These are phyloP conservation scores for Arrhopalites spinosus DNA, from an alignment of 2,888 invertebrate species.

Conservation along the genomic window DNA sequence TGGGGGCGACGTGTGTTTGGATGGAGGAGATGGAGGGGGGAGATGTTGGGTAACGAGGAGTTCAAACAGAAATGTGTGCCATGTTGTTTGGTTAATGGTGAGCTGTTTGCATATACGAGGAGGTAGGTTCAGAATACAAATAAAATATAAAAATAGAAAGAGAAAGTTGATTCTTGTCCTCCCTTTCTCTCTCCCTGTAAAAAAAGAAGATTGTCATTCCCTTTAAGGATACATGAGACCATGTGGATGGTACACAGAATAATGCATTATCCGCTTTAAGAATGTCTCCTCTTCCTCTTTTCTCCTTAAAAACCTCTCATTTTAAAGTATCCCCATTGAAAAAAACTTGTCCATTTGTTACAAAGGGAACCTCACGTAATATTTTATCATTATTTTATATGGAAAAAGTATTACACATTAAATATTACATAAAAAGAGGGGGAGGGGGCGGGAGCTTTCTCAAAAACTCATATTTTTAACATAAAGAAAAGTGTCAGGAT, in stretches of 20 bases:
- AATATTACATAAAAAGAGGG: no score
- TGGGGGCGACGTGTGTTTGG: background rate
- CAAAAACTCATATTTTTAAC: no score
- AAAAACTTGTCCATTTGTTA: no score
- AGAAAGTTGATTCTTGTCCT: constrained; percentile 4
- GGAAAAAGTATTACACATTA: no score
- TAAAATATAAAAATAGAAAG: background rate
- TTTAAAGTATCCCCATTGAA: no score
- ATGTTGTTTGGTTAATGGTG: constrained; percentile 14
- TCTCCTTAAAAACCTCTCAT: no score
- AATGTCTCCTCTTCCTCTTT: background rate
- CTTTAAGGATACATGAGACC: no score
- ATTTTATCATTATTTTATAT: no score
- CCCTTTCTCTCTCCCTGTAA: background rate
- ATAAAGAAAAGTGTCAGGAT: no score
- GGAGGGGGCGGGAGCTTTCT: no score
- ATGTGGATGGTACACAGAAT: background rate
- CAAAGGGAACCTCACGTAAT: no score
- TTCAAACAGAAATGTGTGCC: background rate
- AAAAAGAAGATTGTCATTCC: no score
- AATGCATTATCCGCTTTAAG: background rate
- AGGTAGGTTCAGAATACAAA: constrained; percentile 15
- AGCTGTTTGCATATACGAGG: constrained; percentile 19
- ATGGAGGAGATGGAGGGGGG: background rate
- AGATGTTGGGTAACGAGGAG: background rate